Evolutionary conservation across 2,113 vertebrate species (phyloP), one percentile per base, ranked within the genome.

Genomic region (Chionodraco myersi): DNA sequence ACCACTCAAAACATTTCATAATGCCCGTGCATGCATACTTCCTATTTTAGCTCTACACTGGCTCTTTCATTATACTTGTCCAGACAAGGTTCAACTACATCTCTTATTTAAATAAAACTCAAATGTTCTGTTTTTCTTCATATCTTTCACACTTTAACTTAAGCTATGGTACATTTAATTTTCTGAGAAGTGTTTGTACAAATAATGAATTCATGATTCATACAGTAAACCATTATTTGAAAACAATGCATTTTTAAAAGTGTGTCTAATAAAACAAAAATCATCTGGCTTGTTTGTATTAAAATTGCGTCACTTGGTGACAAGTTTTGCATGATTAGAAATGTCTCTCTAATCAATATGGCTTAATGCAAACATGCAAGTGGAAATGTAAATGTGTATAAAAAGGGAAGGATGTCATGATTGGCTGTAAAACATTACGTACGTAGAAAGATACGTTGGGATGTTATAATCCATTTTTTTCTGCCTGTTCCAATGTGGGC

Each of bases 231-330:
- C 63, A 77, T 54, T 45, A 80, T 66, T 79, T 16, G 75, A 49
- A 83, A 86, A 59, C 59, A 78, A 75, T 2, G 54, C 56, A 48
- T 68, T 62, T 79, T 75, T 10, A 61, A 53, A 86, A 86, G 59
- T 62, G 53, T 65, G 61, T 72, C 36, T 65, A 56, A 77, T 21
- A 73, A 78, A 71, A 61, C 72, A 87, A 78, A 79, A 81, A 84
- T 79, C 63, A 83, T 75, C 77, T 85, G 75, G 68, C 65, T 78
- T 67, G 72, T 86, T 12, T 60, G 79, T 51, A 83, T 69, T 89
- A 79, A 71, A 89, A 73, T 77, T 51, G 65, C 78, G 90, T 94
- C 92, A 94, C 92, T 85, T 57, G 82, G 89, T 93, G 92, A 94
- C 92, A 85, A 92, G 80, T 72, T 84, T 71, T 58, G 84, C 60